Percentiles rank a stretch among this genome's conserved stretches.
Evolutionary conservation across 1,140 invertebrate genomes (phyloP).

Genomic region (Octopus bimaculoides): DNA sequence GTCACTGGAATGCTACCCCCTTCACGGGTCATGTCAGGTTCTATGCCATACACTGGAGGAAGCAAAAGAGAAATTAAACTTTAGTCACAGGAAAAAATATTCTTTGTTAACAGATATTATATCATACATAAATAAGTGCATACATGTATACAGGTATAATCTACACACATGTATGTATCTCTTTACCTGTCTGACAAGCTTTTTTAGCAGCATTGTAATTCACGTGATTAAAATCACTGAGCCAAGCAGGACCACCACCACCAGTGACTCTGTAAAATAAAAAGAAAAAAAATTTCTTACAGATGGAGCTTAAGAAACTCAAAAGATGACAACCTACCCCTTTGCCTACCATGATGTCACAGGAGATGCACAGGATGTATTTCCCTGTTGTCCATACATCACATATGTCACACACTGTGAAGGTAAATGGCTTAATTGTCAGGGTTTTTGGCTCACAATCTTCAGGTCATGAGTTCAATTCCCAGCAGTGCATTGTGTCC

Average conservation of each 20-base stretch:
- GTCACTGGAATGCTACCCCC: conserved; percentile 96
- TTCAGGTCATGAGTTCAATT: too few relatives aligned
- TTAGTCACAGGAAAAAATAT: too few relatives aligned
- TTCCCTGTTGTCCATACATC: too few relatives aligned
- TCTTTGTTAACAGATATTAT: too few relatives aligned
- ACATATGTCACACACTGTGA: too few relatives aligned
- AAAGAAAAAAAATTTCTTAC: background rate
- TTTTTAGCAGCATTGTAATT: conserved; percentile 85
- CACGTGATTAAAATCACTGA: conserved; percentile 85
- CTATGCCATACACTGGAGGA: conserved; percentile 76
- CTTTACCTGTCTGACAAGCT: conserved; percentile 72
- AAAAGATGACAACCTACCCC: background rate
- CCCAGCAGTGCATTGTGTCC: too few relatives aligned
- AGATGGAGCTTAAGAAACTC: background rate
- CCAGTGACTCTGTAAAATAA: conserved; percentile 56
- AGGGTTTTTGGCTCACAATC: too few relatives aligned
- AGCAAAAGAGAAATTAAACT: background rate
- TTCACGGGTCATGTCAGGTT: conserved; percentile 92
- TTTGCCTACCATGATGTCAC: background rate
- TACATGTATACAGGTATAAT: too few relatives aligned
- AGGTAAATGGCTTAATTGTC: too few relatives aligned
- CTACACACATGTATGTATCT: background rate
- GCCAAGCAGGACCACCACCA: conserved; percentile 86
- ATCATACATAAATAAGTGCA: too few relatives aligned
- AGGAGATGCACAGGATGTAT: background rate